Evolutionary conservation across 2,888 invertebrate species (phyloP), one percentile per base, ranked within the genome.

Genomic region (Julus scanicus): DNA sequence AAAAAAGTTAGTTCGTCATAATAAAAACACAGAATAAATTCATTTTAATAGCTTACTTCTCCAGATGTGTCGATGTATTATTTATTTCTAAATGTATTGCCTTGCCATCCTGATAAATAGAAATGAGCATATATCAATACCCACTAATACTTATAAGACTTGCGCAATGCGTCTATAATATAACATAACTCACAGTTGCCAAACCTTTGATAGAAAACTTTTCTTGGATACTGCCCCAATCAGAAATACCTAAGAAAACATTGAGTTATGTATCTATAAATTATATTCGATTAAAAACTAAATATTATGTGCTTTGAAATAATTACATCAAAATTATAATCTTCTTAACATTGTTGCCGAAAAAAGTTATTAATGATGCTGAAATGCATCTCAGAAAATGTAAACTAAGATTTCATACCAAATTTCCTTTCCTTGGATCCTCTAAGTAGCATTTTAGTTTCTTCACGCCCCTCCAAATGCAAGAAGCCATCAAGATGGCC

Each of bases 381-480:
- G 53, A 53, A 53, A 53, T n/a, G 57, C 17, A 63, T n/a, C n/a
- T 5, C 1, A 63, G 1, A n/a, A 63, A 63, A 63, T n/a, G n/a
- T n/a, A 44, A 44, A 63, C n/a, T 17, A n/a, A 63, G n/a, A 17
- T 44, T 3, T 71, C 29, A 29, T 9, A 71, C 71, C 71, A 2
- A 71, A 71, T 71, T 71, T 71, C 29, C 71, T 71, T 71, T 71
- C 71, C 20, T 71, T 71, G 9, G 71, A 71, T 8, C 71, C 71
- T 71, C 71, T 20, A 71, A 71, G 71, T 29, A 71, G 5, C 71
- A 71, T 71, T 29, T 71, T 71, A 29, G 71, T 29, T 71, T 71
- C 71, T 29, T 71, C 71, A 71, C 71, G 71, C 8, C 71, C 71
- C 71, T 71, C 71, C 71, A 71, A 71, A 71, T 71, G 71, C 71